Evolutionary conservation across 2,888 invertebrate species (phyloP).

Genomic region (Hartigia nigra): DNA sequence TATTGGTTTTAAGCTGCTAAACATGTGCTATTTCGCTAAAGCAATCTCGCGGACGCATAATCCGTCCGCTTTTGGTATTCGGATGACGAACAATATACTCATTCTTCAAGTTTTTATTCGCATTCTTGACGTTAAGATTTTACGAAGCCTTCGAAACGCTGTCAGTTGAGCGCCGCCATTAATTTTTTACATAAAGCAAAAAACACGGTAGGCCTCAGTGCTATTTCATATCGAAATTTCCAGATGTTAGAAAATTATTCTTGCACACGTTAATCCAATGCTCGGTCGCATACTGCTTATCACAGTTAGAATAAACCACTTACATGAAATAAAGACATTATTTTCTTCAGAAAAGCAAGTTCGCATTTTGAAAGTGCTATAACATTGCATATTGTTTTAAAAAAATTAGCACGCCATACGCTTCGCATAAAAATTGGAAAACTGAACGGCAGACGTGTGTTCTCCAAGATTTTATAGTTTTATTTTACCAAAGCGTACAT

Average conservation of each 20-base stretch:
- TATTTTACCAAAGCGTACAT: conserved; percentile 58
- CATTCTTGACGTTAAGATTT: neutral
- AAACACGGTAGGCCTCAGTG: neutral
- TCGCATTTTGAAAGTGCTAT: neutral
- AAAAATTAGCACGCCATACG: neutral
- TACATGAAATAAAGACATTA: neutral
- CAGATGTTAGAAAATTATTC: neutral
- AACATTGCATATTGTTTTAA: neutral
- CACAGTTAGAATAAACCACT: neutral
- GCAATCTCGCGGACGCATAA: conserved; percentile 3
- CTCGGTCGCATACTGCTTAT: conserved; percentile 1
- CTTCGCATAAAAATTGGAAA: neutral
- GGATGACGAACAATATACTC: neutral
- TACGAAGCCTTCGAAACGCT: neutral
- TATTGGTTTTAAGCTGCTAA: conserved; percentile 25
- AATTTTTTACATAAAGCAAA: neutral
- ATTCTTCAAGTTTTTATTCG: neutral
- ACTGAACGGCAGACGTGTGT: neutral
- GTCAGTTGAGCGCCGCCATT: neutral
- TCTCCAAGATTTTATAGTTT: conserved; percentile 38
- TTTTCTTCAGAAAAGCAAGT: neutral
- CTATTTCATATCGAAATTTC: neutral
- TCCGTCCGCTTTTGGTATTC: neutral
- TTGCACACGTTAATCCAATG: neutral
- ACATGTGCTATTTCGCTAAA: conserved; percentile 11